Base-by-base conservation (phyloP, 1,140 invertebrate genomes). In the Cardiocondyla obscurior region DNA sequence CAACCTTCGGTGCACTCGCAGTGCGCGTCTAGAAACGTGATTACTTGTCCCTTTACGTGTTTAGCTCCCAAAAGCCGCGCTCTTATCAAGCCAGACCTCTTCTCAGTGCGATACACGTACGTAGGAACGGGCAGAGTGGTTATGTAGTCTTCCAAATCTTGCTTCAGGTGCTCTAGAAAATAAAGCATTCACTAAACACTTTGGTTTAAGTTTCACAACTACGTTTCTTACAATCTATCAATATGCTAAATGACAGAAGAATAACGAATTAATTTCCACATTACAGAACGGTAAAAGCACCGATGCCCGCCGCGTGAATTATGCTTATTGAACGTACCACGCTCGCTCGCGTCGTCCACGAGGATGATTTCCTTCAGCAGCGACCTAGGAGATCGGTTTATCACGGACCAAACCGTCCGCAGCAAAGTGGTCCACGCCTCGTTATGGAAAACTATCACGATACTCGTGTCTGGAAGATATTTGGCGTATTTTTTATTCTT, bases 381-480 rank as follows among this genome's bases (percentile, higher is more conserved):
- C 0, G 96, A 95, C 69, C 95, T 94, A 0, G 98, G 98, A 5
- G 98, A 99, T 30, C 98, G 95, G 93, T 98, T 98, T 79, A 99
- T 99, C 22, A 98, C 98, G 91, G 98, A 99, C 97, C 98, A 98
- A n/a, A 99, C 97, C 0, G 98, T 99, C 60, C 98, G 95, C 33
- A 99, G 94, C 3, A 99, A 94, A 0, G 98, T 99, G n/a, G 97
- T 97, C 98, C 98, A 99, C 0, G 98, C 98, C 94, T 99, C 98
- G 93, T 99, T 99, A 94, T 99, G 99, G 94, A 99, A 99, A 46
- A 99, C 99, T 88, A 99, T 98, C 19, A 99, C 98, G 88, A 99
- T 97, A 91, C 97, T 98, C 19, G 98, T 99, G 33, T 97, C 96
- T 5, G 98, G 98, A 90, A 99, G 94, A 82, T 97, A 94, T 57